Evolutionary conservation across 1,140 invertebrate genomes (phyloP), one percentile per base, ranked within the genome.

Genomic region (Brachionus koreanus): DNA sequence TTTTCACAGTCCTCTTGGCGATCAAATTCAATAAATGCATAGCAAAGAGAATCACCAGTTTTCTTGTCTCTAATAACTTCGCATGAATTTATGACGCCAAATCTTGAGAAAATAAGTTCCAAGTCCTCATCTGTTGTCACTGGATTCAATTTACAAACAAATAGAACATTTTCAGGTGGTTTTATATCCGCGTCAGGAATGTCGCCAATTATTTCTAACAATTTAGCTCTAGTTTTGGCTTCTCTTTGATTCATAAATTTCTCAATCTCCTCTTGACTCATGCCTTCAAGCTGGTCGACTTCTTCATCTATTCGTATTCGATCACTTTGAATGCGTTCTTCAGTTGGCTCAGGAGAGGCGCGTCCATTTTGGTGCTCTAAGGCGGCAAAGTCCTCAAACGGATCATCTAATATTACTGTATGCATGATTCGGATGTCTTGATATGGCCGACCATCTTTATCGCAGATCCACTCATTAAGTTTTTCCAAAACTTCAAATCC

Each of bases 131-230:
- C 96, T 42, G 92, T 96, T 3, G 98, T 99, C 0, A 99, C 96
- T 33, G 97, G 96, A 91, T 99, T 99, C n/a, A 99, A 89, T 90
- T 99, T 99, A 89, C 98, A 99, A 6, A 99, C 95, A 90, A 99
- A 99, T 0, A 99, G 89, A 10, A 99, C 96, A 91, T 99, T 99
- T 90, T 99, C 98, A 7, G 97, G 96, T 0, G 98, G 98, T 23
- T 94, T 95, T 86, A 98, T 94, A 57, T 99, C 97, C 49, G 94
- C 96, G 12, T 83, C 65, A 12, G 77, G 69, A 35, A 82, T 39
- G 25, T 83, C 16, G 1, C 83, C 85, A 84, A 89, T 94, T 90
- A 99, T 98, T 91, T 99, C 97, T 49, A 99, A 90, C 84, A 99
- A 96, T 19, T 97, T 97, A 7, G 98, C 97, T 85, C 96, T 91